Evolutionary conservation across 2,888 invertebrate genomes (phyloP), one percentile per base, ranked within the genome.

Genomic region (Platycnemis pennipes): DNA sequence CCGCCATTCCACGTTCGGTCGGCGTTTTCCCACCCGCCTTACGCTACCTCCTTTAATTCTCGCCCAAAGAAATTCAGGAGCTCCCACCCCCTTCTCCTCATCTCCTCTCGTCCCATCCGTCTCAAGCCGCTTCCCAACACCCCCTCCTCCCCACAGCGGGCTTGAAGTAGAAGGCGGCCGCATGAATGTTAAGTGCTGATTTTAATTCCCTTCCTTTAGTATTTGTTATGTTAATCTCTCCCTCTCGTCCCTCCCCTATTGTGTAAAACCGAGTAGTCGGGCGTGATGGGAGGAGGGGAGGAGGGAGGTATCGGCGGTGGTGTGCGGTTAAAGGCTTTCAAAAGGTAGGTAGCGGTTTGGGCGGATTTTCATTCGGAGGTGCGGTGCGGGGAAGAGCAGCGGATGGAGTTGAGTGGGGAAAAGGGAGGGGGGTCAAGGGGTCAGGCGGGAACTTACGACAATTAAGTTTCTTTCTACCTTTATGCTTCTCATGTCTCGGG

Each of bases 101-200:
- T 37, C 26, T 7, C 86, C n/a, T 86, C 7, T 7, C 86, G 42
- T 63, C n/a, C 44, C 42, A 7, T 77, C 86, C 16, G 19, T 86
- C 86, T 86, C 86, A 22, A 2, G 8, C 86, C 22, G 42, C 63
- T 63, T 63, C 63, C 26, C 63, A n/a, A 11, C 16, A 7, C 49
- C 49, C 49, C 16, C 16, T 16, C 49, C 49, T 49, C 16, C 16
- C 49, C 8, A 63, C 26, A 63, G n/a, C 69, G 11, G 69, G 11
- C 69, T 77, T 77, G 77, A 37, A 37, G n/a, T n/a, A n/a, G 77
- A 37, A 44, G 87, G 87, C 44, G 87, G 45, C 87, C 87, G 44
- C 87, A 87, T 87, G 87, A 87, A 87, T 87, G 87, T 87, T 87
- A 87, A 87, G 87, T 87, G 87, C 87, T 46, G 87, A 87, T 87